Evolutionary conservation across 2,888 invertebrate genomes (phyloP), one percentile per base, ranked within the genome.

Genomic region (Apamea anceps): DNA sequence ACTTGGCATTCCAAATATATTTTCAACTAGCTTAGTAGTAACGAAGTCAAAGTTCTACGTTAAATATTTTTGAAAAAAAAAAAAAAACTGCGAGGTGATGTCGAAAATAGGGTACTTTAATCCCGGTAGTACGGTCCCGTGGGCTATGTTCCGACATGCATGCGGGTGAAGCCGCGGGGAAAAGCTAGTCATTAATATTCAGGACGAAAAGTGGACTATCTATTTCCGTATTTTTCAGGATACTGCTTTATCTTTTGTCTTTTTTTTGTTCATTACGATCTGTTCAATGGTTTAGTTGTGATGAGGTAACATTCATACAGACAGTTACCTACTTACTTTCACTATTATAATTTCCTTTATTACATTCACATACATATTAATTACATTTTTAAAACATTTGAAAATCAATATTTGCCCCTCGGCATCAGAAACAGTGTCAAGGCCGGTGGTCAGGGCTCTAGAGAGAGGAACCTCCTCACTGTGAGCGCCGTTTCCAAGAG

Each of bases 1-100:
- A 78, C 68, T 68, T 42, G 42, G 51, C 25, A 45, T 45, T 13
- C 13, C 25, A 51, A 28, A 51, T 70, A 62, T 60, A 79, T 79
- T 79, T 79, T n/a, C 80, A 62, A 28, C 75, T 57, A 25, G 2
- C 32, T 6, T 6, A 21, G 18, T 51, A 21, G 51, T 51, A 51
- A 51, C 7, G 18, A 51, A 51, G 7, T 2, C 18, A 51, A 21
- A 51, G 21, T 7, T 18, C 6, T 18, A 51, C 25, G 25, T 25
- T 3, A 3, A 57, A 57, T n/a, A 12, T n/a, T 25, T 21, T 21
- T 21, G n/a, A n/a, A n/a, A 0, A 0, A 15, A 18, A 25, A 25
- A 25, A 57, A 57, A 25, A 57, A 57, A 4, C 25, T 57, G 12
- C 25, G 57, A 25, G 25, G 25, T 25, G 57, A 57, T n/a, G 25